Conservation (phyloP, 2,797 vertebrate species). For the Urosaurus nigricauda region DNA sequence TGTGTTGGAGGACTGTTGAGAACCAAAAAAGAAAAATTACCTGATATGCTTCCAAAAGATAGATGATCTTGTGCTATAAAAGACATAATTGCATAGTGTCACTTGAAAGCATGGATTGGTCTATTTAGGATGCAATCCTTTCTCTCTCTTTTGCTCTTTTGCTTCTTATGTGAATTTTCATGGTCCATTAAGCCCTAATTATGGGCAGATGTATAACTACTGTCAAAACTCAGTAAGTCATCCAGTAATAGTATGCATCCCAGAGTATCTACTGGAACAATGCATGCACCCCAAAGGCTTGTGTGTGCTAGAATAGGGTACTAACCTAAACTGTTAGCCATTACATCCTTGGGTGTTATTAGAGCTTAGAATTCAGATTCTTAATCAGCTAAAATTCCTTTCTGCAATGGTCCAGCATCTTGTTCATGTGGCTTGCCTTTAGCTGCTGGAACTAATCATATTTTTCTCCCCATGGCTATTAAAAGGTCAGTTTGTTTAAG, state of each 20-base stretch:
- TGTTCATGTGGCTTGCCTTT: background rate
- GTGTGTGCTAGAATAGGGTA: background rate
- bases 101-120: background rate
- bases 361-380: slow-evolving; percentile 1
- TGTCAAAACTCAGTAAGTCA: background rate
- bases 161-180: slow-evolving; percentile 17
- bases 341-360: background rate
- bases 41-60: background rate
- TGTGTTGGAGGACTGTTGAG: background rate
- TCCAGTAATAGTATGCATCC: background rate
- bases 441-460: background rate
- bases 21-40: background rate
- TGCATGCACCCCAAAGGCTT: background rate
- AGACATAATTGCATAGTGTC: background rate
- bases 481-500: background rate
- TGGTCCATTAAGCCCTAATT: slow-evolving; percentile 18
- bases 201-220: slow-evolving; percentile 15
- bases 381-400: background rate
- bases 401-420: background rate
- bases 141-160: background rate
- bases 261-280: background rate
- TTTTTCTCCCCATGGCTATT: background rate
- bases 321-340: background rate
- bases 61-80: background rate
- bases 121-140: background rate